These are phyloP conservation scores for Anguilla japonica DNA, from an alignment of 2,113 vertebrate genomes.

Conservation along the genomic window DNA sequence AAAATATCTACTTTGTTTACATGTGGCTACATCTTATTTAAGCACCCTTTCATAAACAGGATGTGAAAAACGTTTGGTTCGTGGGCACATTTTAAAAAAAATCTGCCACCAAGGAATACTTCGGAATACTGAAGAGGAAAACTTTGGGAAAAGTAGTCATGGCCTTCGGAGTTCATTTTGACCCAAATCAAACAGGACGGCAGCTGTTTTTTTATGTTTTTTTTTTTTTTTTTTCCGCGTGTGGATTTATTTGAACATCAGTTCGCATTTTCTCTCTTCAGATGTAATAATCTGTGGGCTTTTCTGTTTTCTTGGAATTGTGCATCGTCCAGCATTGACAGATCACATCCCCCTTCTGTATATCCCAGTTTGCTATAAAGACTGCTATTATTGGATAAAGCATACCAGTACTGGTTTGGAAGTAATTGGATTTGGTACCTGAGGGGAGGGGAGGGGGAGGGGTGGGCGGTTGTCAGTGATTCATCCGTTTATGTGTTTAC, in stretches of 20 bases:
- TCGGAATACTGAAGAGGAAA: too few species aligned
- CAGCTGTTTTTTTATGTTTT: not conserved
- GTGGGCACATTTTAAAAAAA: too few species aligned
- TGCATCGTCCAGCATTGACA: conserved; percentile 35
- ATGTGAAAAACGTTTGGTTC: too few species aligned
- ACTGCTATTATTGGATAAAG: conserved; percentile 58
- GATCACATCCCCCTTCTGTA: conserved; percentile 27
- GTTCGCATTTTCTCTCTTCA: not conserved
- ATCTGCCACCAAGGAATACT: too few species aligned
- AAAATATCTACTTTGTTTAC: too few species aligned
- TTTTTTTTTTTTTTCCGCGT: not conserved
- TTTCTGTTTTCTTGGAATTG: conserved; percentile 21
- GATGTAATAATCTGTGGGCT: not conserved
- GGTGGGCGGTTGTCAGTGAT: conserved; percentile 10
- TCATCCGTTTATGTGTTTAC: not conserved
- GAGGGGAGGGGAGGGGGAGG: conserved; percentile 39
- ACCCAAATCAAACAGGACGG: not conserved
- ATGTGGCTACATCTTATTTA: too few species aligned
- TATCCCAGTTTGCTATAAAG: conserved; percentile 37
- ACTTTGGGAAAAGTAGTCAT: too few species aligned
- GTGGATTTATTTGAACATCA: not conserved
- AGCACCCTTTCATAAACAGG: too few species aligned
- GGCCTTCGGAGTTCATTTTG: too few species aligned
- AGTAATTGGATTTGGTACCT: conserved; percentile 62
- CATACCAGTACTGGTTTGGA: conserved; percentile 57